Evolutionary conservation across 2,888 invertebrate genomes (phyloP), one percentile per base, ranked within the genome.

Genomic region (Lottia gigantea): DNA sequence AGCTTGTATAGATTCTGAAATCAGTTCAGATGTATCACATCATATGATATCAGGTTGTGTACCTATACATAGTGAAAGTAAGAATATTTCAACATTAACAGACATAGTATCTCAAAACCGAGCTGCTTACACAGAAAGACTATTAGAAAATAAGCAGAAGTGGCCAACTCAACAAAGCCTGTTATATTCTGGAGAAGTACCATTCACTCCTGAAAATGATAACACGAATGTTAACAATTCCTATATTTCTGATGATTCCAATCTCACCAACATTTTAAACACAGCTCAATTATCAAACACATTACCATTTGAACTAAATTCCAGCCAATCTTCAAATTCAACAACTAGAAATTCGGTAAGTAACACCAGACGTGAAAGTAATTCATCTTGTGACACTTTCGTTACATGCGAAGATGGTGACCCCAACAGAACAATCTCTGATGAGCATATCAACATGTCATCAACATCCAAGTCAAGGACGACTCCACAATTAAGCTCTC

Each of bases 321-420:
- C 40, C 11, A 40, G 40, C 7, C 40, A 40, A 1, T 8, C 6
- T 6, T 40, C 40, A 31, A 31, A 31, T 31, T 31, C 31, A 40
- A 40, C 40, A 8, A 40, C 40, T 40, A 40, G 11, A 40, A 40
- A 40, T 40, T 40, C 40, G 7, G 40, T 40, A 6, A 40, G 7
- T 11, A 40, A 40, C 40, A 40, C 40, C 11, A 19, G 55, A 55
- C 55, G 55, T 15, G 55, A 55, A 14, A 55, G 55, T 55, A 68
- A 64, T 16, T 74, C 72, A 40, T 77, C 76, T 19, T 62, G 68
- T 55, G 78, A 78, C 62, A 79, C 79, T 40, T 81, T 75, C 73
- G 71, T 78, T 14, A 80, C 82, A 11, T 82, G 83, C 68, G 67
- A 66, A 46, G 72, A 74, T 64, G 70, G 19, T 14, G 11, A 11